Conservation (phyloP, 2,888 invertebrate species). For the Plebejus argus region DNA sequence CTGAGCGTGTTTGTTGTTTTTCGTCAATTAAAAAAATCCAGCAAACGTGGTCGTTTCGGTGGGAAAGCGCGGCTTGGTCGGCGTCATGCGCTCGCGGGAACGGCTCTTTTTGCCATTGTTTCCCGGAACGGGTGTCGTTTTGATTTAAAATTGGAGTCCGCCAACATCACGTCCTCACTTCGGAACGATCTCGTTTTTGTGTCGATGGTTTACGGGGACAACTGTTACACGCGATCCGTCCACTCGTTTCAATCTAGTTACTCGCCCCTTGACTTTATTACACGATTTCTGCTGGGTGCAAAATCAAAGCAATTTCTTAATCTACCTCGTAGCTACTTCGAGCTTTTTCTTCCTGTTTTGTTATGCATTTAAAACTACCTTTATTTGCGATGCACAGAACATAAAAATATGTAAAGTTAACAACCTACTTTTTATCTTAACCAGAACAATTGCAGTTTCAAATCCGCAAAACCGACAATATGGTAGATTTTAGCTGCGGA, state of each 20-base stretch:
- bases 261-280: not conserved
- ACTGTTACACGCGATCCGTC: constrained; percentile 36
- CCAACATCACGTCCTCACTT: constrained; percentile 50
- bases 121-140: constrained; percentile 57
- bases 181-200: constrained; percentile 51
- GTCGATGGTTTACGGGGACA: constrained; percentile 52
- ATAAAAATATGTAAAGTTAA: not conserved
- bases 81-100: constrained; percentile 61
- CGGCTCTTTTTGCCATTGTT: constrained; percentile 58
- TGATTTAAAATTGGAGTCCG: constrained; percentile 53
- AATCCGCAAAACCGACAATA: constrained; percentile 20
- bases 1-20: constrained; percentile 60
- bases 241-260: constrained; percentile 17
- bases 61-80: constrained; percentile 66
- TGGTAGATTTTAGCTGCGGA: constrained; percentile 22
- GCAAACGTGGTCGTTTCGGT: constrained; percentile 66
- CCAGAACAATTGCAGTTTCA: not conserved
- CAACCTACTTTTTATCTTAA: not conserved
- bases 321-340: not conserved
- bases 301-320: not conserved
- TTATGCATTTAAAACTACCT: not conserved
- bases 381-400: not conserved
- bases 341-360: no score
- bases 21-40: constrained; percentile 63
- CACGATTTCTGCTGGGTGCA: not conserved